Evolutionary conservation across 1,140 invertebrate genomes (phyloP), one percentile per base, ranked within the genome.

Genomic region (Lordiphosa stackelbergi): DNA sequence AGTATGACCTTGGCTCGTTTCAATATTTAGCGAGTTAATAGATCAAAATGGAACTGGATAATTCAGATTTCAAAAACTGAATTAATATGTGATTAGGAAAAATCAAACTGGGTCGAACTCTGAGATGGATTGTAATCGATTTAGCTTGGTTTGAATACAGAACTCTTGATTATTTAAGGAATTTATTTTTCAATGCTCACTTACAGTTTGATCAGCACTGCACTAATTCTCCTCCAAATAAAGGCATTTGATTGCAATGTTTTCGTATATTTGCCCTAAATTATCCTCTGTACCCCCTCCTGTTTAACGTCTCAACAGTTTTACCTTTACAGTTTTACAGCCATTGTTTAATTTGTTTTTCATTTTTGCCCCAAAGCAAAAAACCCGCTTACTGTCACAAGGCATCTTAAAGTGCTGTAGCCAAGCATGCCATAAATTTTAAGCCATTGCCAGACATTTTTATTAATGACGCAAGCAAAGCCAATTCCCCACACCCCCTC

Each of bases 391-490:
- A 68, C 54, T 71, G 73, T 71, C 73, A 74, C 58, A 48, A 40
- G 69, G 65, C 72, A 75, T 60, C 56, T 58, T 59, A 66, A 66
- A 70, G 57, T 73, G 74, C 66, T 71, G 72, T 65, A 59, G 63
- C 71, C 66, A 61, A 68, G 68, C 63, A 69, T 81, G 77, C 75
- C 75, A 81, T 81, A 81, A 81, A 81, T 81, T 81, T 66, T 72
- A 81, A 81, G 75, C 73, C 75, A 69, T 65, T 58, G 56, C 77
- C 68, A 81, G 75, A 81, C 75, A 81, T 81, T 81, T 81, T 81
- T 81, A 81, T 81, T 81, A 81, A 81, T 81, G 75, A 81, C 75
- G 75, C 75, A 81, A 72, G 49, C 36, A n/a, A 52, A 16, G 22
- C 7, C 16, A 31, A 31, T 31, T 28, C 43, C 2, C 5, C 9